Percentiles rank a stretch among this genome's conserved stretches.
Evolutionary conservation across 2,797 vertebrate species (phyloP).

Genomic region (Bradypus variegatus): DNA sequence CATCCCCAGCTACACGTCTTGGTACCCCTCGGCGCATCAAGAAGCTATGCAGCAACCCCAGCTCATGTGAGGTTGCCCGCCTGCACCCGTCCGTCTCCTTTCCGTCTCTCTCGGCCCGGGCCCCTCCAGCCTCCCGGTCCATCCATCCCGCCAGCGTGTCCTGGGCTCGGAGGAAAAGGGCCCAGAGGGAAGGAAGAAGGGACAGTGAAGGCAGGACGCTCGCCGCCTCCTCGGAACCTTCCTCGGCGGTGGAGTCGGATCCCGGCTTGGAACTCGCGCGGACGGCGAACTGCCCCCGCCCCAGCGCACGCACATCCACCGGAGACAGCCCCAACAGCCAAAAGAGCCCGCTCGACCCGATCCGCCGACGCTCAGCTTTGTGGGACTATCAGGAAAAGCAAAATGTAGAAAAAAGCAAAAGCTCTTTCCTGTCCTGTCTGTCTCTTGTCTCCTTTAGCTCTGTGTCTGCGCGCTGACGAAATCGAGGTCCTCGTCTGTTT

Average conservation of each 20-base stretch:
- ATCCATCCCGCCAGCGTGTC: neutral
- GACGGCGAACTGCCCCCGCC: slow-evolving; percentile 71
- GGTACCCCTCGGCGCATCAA: slow-evolving; percentile 96
- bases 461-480: slow-evolving; percentile 68
- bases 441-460: slow-evolving; percentile 69
- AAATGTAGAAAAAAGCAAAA: slow-evolving; percentile 51
- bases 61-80: slow-evolving; percentile 86
- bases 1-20: slow-evolving; percentile 98
- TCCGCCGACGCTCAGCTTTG: slow-evolving; percentile 65
- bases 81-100: neutral
- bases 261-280: slow-evolving; percentile 58
- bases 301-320: slow-evolving; percentile 63
- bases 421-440: slow-evolving; percentile 73
- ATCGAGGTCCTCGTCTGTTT: slow-evolving; percentile 71
- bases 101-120: slow-evolving; percentile 57
- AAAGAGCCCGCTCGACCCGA: neutral
- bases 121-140: slow-evolving; percentile 48
- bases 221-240: neutral
- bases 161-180: slow-evolving; percentile 55
- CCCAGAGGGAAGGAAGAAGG: slow-evolving; percentile 26
- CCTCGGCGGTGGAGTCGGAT: neutral
- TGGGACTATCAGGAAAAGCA: slow-evolving; percentile 76
- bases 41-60: slow-evolving; percentile 99
- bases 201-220: neutral
- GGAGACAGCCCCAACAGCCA: neutral